Evolutionary conservation across 2,888 invertebrate species (phyloP), one percentile per base, ranked within the genome.

Genomic region (Coecobrya sp.): DNA sequence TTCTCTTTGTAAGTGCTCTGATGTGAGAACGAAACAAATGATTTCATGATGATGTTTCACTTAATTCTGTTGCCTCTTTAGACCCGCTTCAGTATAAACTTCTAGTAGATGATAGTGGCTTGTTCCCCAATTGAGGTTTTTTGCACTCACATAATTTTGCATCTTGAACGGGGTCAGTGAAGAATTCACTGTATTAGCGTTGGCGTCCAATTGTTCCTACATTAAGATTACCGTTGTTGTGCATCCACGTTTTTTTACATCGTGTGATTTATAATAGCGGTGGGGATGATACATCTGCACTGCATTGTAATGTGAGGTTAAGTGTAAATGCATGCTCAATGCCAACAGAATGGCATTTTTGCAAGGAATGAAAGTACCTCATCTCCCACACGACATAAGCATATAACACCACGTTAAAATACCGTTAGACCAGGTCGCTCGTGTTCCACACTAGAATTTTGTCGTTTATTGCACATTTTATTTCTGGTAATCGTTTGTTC

Each of bases 161-260:
- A 82, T 82, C 82, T 59, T 82, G 19, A 82, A 82, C 19, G 82
- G 25, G 82, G 82, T 82, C 82, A 82, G 55, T 22, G 59, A 59
- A 16, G 82, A 59, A 59, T 59, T 79, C 59, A 1, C 22, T 49
- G 82, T 82, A 19, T 16, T 59, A 19, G 36, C 8, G 52, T 81
- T 81, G 81, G 81, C 30, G 30, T 82, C 19, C 36, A 16, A 59
- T 82, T 82, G 82, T 82, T 82, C 55, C 59, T 82, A 30, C 59
- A 59, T 59, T 82, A 36, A 82, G 30, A 82, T 59, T 59, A 19
- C 59, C 59, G 82, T 82, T 82, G 59, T 82, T 82, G 55, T 55
- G 59, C 82, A 82, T 27, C 36, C 59, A 59, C n/a, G 8, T 25
- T 79, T 79, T 49, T 27, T 3, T 36, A 59, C 19, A n/a, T 25